Evolutionary conservation across 2,113 vertebrate species (phyloP).

Genomic region (Romanogobio albipinnatus): DNA sequence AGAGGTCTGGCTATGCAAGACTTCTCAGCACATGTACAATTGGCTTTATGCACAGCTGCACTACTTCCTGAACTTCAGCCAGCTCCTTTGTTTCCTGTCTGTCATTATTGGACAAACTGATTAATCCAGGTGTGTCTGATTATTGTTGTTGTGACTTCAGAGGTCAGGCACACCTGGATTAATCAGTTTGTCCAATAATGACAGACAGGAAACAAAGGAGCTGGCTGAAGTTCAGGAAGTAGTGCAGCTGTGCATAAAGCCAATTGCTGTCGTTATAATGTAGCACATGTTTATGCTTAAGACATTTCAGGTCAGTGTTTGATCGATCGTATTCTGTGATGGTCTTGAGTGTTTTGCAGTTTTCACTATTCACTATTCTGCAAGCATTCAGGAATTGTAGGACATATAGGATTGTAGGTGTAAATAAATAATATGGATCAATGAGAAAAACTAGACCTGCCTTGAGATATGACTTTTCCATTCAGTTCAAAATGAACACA

Average conservation of each 20-base stretch:
- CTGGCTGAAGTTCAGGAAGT: no score
- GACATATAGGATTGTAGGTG: neutral
- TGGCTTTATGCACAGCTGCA: no score
- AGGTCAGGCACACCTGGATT: no score
- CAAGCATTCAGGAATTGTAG: neutral
- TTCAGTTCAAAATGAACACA: neutral
- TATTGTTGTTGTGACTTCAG: no score
- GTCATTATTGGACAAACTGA: no score
- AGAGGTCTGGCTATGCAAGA: neutral
- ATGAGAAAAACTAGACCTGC: neutral
- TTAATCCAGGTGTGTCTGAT: no score
- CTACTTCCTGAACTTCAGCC: no score
- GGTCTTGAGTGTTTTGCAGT: neutral
- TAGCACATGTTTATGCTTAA: neutral
- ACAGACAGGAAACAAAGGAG: no score
- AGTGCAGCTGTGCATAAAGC: no score
- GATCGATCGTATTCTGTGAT: neutral
- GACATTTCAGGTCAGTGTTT: neutral
- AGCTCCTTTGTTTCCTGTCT: no score
- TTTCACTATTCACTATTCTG: neutral
- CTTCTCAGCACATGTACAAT: neutral
- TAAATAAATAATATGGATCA: constrained; percentile 23
- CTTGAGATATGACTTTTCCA: neutral
- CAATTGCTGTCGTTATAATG: neutral
- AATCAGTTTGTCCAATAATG: no score